Conservation (phyloP, 2,888 invertebrate genomes). For the Ichneumoninae sp. region DNA sequence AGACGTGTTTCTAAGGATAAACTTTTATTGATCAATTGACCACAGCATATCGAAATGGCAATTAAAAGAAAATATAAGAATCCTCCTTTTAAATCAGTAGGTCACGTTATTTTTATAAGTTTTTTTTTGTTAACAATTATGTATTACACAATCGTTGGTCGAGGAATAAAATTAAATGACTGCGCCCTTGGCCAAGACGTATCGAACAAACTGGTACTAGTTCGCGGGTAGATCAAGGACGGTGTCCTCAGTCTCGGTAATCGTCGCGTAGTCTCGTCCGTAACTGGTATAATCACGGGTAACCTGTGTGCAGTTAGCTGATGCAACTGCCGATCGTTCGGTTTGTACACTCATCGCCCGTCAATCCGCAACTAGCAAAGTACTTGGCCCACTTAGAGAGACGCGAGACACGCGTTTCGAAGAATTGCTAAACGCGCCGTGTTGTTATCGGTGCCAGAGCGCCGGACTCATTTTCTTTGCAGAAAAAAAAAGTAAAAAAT, state of each 20-base stretch:
- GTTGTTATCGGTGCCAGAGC: conserved; percentile 31
- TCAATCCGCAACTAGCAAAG: conserved; percentile 75
- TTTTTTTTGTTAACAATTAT: no score
- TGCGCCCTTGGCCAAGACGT: conserved; percentile 58
- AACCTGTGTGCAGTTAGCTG: conserved; percentile 64
- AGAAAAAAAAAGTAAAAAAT: conserved; percentile 11
- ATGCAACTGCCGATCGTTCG: conserved; percentile 69
- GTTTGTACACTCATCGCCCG: conserved; percentile 77
- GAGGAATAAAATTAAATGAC: conserved; percentile 5
- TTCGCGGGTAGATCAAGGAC: conserved; percentile 62
- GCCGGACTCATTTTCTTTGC: conserved; percentile 29
- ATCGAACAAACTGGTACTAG: conserved; percentile 31
- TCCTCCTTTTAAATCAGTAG: background rate
- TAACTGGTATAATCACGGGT: conserved; percentile 69
- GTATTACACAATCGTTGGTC: background rate
- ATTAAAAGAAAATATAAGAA: background rate
- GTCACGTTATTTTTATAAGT: background rate
- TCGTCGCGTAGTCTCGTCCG: conserved; percentile 61
- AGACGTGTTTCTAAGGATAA: background rate
- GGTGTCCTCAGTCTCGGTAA: conserved; percentile 40
- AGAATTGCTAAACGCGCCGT: conserved; percentile 74
- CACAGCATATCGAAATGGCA: no score
- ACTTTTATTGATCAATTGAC: no score
- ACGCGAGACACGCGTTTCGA: conserved; percentile 70
- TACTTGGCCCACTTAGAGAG: conserved; percentile 82